These are phyloP conservation scores for Pollenia amentaria DNA, from an alignment of 2,888 invertebrate genomes.

Conservation along the genomic window DNA sequence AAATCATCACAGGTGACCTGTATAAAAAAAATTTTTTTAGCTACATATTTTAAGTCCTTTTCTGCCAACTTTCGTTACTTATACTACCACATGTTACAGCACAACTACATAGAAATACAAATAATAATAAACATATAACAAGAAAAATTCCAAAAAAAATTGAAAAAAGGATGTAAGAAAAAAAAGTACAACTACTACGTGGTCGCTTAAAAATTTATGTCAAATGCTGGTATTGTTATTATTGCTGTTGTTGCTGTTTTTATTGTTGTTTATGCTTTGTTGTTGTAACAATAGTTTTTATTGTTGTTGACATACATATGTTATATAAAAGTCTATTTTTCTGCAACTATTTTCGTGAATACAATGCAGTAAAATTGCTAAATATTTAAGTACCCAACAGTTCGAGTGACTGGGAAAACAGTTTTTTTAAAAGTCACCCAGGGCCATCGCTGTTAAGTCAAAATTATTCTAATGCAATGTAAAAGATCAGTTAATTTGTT, in stretches of 20 bases:
- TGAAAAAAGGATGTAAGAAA: constrained; percentile 2
- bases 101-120: background rate
- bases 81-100: background rate
- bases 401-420: too few species aligned
- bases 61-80: background rate
- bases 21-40: background rate
- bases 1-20: too few species aligned
- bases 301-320: constrained; percentile 61
- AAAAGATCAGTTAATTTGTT: too few species aligned
- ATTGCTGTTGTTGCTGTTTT: constrained; percentile 17
- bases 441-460: too few species aligned
- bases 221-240: constrained; percentile 52
- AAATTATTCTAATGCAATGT: too few species aligned
- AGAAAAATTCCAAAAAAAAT: constrained; percentile 4
- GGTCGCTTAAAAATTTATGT: constrained; percentile 70
- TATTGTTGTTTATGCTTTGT: constrained; percentile 27
- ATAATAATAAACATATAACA: constrained; percentile 15
- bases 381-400: background rate
- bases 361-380: background rate
- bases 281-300: constrained; percentile 38
- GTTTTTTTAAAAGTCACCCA: too few species aligned
- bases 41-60: background rate
- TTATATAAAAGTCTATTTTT: constrained; percentile 32
- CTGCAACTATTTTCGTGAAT: constrained; percentile 31
- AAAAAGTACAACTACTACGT: constrained; percentile 47